Base-by-base conservation (phyloP, 2,797 vertebrate genomes). In the Urosaurus nigricauda region DNA sequence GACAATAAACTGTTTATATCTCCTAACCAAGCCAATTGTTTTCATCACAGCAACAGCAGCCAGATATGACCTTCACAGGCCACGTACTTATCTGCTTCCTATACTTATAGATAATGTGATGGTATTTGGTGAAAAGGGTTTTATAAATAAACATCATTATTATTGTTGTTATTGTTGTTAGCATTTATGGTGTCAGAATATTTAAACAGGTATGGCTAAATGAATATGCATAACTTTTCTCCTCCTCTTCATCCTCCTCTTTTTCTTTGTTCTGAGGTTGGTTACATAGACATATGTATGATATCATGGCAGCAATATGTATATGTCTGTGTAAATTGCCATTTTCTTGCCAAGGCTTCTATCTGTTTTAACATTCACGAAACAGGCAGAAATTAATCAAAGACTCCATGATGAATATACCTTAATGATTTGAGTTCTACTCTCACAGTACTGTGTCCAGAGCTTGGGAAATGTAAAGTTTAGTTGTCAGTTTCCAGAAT, bases 31-130 rank as follows among this genome's bases (percentile, higher is more conserved):
- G 75, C 32, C 56, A 26, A 58, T 63, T 71, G 74, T 4, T n/a
- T 88, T 91, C 65, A 92, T 68, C 26, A 78, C 0, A 5, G 53
- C 32, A 90, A 73, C 60, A 86, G 83, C 24, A 87, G 11, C 53
- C 82, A 81, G 1, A 24, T 16, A 83, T 82, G 1, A 80, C 7
- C 43, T 88, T 91, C 87, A 89, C 37, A 83, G 37, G 0, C 60
- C 29, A 88, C 21, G 0, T 60, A 53, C 35, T 75, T 43, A 14
- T 9, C 51, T 92, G 29, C 19, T 91, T 80, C 32, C 24, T 63
- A 9, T 32, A 17, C 19, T 21, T 2, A 37, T 43, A 51, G 29
- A 29, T 16, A 79, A 0, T 14, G 63, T 79, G 0, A 37, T 60
- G 63, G 84, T 32, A 77, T 12, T 47, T 88, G 47, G 47, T 51